Percentiles rank a stretch among this genome's conserved stretches.
Conservation (phyloP, 2,797 vertebrate genomes). For the Picus viridis region DNA sequence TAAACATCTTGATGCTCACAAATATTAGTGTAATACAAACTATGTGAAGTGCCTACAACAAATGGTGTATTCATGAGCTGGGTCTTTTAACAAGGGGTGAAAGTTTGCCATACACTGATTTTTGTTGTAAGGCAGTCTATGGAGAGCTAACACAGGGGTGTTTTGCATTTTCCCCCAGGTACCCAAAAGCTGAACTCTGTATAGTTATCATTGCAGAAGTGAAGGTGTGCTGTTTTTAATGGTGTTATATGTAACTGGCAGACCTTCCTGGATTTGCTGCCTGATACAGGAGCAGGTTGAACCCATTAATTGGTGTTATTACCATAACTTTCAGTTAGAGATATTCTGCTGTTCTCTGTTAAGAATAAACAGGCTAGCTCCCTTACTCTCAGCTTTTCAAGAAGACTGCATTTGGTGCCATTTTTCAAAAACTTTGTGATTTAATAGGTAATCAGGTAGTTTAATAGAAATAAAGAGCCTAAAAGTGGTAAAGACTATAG, state of each 20-base stretch:
- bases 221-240: neutral
- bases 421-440: neutral
- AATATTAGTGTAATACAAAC: neutral
- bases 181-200: neutral
- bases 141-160: neutral
- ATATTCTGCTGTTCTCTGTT: neutral
- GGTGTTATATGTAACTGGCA: neutral
- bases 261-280: neutral
- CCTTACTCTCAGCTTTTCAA: neutral
- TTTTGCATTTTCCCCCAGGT: neutral
- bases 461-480: neutral
- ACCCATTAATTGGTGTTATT: neutral
- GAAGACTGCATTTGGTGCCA: neutral
- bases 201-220: neutral
- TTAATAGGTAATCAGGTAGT: neutral
- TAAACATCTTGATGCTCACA: neutral
- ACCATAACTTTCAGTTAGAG: neutral
- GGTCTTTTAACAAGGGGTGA: neutral
- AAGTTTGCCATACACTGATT: neutral
- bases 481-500: neutral
- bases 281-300: neutral
- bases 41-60: conserved; percentile 4
- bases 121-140: neutral
- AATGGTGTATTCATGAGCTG: neutral
- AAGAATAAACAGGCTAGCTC: neutral